Evolutionary conservation across 2,797 vertebrate genomes (phyloP), one percentile per base, ranked within the genome.

Genomic region (Amphiprion clarkii): DNA sequence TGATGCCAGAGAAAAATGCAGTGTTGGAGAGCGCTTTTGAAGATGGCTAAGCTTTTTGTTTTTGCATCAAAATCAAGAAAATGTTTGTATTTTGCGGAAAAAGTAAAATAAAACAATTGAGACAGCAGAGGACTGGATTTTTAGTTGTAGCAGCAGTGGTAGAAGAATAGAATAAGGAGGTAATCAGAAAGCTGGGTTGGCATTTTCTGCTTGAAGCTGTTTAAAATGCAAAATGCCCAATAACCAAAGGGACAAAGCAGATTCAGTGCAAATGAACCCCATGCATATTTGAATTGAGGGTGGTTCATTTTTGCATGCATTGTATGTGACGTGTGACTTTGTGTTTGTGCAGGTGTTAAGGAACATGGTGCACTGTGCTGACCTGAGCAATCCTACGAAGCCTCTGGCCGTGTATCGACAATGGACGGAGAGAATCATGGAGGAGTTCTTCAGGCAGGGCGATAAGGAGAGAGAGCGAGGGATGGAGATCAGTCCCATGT

Each of bases 401-500:
- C 97, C 97, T 0, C 91, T 99, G 90, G 94, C 92, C 13, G 95
- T 99, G 56, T 99, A 99, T 79, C 94, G 97, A 63, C 97, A 99
- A 74, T 99, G 97, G 97, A 99, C 97, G 0, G 97, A 97, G 82
- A 95, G 97, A 42, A 98, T 99, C 92, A 97, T 99, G 97, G 95
- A 97, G 48, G 97, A 99, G 92, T 99, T 99, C 92, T 99, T 97
- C 94, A 93, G 96, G 69, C 97, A 99, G 90, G 97, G 97, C 0
- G 97, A 99, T 91, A 95, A 96, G 39, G 97, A 99, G 57, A 90
- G 97, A 0, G 97, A 98, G 83, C 92, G 97, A 2, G 97, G 97
- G 61, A 97, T 98, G 96, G 97, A 98, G 92, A 98, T 99, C 91
- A 98, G 97, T 78, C 97, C 97, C 82, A 99, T 99, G 97, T 99